Evolutionary conservation across 92 coral and sea anemone species (phyloP).

Genomic region (Zoanthus sansibaricus): DNA sequence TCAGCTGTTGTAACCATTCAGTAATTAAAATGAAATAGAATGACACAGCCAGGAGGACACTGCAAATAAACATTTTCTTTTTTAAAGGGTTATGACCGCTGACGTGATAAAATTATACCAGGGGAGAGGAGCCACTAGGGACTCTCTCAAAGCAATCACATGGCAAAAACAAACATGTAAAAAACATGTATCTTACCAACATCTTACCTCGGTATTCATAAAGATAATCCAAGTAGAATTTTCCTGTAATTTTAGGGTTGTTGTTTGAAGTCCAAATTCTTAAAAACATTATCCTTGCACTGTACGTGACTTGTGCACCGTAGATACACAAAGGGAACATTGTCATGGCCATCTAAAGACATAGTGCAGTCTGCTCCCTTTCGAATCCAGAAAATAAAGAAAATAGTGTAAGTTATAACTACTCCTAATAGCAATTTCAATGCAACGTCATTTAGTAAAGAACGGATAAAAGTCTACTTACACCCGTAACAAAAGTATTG

Average conservation of each 20-base stretch:
- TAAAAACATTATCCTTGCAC: constrained; percentile 64
- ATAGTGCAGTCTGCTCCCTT: constrained; percentile 58
- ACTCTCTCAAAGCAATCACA: constrained; percentile 7
- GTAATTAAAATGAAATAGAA: constrained; percentile 1
- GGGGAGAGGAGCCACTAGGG: constrained; percentile 5
- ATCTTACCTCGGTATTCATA: constrained; percentile 58
- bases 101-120: constrained; percentile 6
- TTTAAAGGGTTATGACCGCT: constrained; percentile 8
- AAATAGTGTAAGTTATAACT: constrained; percentile 11
- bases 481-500: constrained; percentile 12
- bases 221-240: constrained; percentile 70
- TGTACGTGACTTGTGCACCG: constrained; percentile 70
- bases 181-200: constrained; percentile 14
- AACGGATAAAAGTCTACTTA: constrained; percentile 10
- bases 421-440: constrained; percentile 10
- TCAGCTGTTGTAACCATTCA: constrained; percentile 8
- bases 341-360: constrained; percentile 58
- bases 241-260: constrained; percentile 64
- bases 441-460: constrained; percentile 6
- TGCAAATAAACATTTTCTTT: constrained; percentile 1
- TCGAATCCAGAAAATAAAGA: constrained; percentile 10
- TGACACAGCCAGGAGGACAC: background rate
- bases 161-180: constrained; percentile 1
- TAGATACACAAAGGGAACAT: constrained; percentile 74
- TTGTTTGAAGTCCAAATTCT: constrained; percentile 79